Percentiles rank a stretch among this genome's conserved stretches.
Conservation (phyloP, 2,888 invertebrate genomes). For the Ochropacha duplaris region DNA sequence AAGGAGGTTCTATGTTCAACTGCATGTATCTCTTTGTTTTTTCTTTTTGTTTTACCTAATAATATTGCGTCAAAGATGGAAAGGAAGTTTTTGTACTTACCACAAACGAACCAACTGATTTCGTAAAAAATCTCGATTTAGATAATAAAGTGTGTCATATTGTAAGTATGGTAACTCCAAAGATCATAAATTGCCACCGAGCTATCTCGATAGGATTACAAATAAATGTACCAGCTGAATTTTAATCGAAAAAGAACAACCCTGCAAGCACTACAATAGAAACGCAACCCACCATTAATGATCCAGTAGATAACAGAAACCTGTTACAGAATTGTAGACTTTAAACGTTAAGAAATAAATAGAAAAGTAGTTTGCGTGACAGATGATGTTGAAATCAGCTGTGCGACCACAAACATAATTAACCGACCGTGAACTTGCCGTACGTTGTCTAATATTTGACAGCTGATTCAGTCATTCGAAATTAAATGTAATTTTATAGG, state of each 20-base stretch:
- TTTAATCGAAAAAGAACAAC: conserved; percentile 20
- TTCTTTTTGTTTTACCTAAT: too few species aligned
- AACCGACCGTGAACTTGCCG: conserved; percentile 41
- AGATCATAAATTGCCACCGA: neutral
- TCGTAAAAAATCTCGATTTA: neutral
- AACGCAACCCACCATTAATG: conserved; percentile 12
- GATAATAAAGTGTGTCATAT: neutral
- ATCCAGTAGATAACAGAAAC: conserved; percentile 3
- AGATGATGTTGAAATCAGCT: conserved; percentile 40
- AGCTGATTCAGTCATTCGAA: conserved; percentile 13
- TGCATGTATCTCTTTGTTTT: too few species aligned
- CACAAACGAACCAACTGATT: neutral
- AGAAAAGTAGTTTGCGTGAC: conserved; percentile 18
- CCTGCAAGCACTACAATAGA: conserved; percentile 15
- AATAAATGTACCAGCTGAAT: neutral
- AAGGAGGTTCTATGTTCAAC: too few species aligned
- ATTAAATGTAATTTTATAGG: neutral
- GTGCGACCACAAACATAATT: conserved; percentile 34
- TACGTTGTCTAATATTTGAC: conserved; percentile 18
- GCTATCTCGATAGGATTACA: neutral
- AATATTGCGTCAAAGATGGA: neutral
- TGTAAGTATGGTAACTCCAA: neutral
- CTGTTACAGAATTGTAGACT: conserved; percentile 6
- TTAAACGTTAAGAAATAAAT: conserved; percentile 12
- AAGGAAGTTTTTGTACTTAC: neutral